A percentile compares a stretch with the other conserved stretches of the same genome.
These are phyloP conservation scores for Drosophila novamexicana DNA, from an alignment of 1,140 invertebrate genomes.

Conservation along the genomic window DNA sequence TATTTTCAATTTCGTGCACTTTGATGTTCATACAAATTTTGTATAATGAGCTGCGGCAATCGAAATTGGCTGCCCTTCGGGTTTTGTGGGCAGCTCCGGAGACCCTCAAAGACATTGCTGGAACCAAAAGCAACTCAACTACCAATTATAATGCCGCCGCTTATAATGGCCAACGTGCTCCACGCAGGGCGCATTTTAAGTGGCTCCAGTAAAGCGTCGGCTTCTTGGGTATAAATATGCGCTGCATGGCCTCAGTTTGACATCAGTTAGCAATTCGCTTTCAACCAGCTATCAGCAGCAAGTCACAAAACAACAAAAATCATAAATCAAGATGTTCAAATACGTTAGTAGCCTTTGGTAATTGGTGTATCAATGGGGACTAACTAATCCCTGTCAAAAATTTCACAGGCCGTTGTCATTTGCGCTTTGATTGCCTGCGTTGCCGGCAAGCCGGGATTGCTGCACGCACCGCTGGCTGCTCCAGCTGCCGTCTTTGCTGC, in stretches of 20 bases:
- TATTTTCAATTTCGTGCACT: constrained; percentile 20
- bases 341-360: constrained; percentile 58
- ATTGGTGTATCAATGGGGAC: background rate
- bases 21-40: constrained; percentile 47
- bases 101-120: constrained; percentile 63
- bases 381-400: background rate
- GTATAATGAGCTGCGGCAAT: constrained; percentile 45
- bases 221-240: constrained; percentile 65
- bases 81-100: constrained; percentile 40
- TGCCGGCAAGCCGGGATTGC: constrained; percentile 76
- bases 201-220: constrained; percentile 13
- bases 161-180: constrained; percentile 46
- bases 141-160: constrained; percentile 63
- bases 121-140: constrained; percentile 10
- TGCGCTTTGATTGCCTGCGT: constrained; percentile 81
- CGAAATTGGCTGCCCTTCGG: constrained; percentile 70
- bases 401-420: constrained; percentile 58
- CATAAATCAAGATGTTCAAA: constrained; percentile 72
- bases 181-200: constrained; percentile 55
- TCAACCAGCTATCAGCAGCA: constrained; percentile 31
- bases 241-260: constrained; percentile 23
- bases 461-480: constrained; percentile 71
- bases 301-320: constrained; percentile 29
- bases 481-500: constrained; percentile 66
- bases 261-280: constrained; percentile 66